Evolutionary conservation across 2,113 vertebrate species (phyloP).

Genomic region (Aptenodytes patagonicus): DNA sequence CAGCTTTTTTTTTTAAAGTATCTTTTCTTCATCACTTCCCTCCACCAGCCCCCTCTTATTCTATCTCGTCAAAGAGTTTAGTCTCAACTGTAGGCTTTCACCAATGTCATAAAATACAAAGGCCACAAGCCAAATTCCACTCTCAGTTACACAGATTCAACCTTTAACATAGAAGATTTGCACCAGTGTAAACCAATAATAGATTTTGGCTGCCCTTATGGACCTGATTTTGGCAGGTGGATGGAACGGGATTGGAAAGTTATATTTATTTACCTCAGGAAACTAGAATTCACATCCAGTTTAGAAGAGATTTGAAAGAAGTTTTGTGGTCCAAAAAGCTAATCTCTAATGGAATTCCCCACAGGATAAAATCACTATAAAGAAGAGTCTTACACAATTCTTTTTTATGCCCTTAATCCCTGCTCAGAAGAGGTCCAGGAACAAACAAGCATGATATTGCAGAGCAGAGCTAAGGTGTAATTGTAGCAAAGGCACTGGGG

Average conservation of each 20-base stretch:
- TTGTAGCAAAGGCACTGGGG: neutral
- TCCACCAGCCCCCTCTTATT: neutral
- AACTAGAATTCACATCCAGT: neutral
- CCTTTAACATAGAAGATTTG: neutral
- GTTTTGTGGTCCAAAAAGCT: neutral
- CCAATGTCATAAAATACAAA: neutral
- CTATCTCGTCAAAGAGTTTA: neutral
- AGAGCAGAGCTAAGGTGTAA: neutral
- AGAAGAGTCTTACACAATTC: neutral
- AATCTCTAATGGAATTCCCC: neutral
- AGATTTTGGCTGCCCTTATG: slow-evolving; percentile 34
- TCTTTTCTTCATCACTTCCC: neutral
- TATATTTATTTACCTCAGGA: slow-evolving; percentile 26
- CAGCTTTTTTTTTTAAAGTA: neutral
- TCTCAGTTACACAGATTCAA: slow-evolving; percentile 1
- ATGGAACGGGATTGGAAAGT: neutral
- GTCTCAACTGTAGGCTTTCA: neutral
- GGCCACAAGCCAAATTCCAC: slow-evolving; percentile 22
- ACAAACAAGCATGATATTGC: neutral
- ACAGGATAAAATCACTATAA: neutral
- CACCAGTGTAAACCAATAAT: slow-evolving; percentile 36
- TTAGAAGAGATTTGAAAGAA: neutral
- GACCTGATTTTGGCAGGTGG: neutral
- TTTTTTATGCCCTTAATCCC: neutral
- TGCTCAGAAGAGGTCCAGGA: neutral